These are phyloP conservation scores for Ranitomeya imitator DNA, from an alignment of 2,113 vertebrate species.

Conservation along the genomic window DNA sequence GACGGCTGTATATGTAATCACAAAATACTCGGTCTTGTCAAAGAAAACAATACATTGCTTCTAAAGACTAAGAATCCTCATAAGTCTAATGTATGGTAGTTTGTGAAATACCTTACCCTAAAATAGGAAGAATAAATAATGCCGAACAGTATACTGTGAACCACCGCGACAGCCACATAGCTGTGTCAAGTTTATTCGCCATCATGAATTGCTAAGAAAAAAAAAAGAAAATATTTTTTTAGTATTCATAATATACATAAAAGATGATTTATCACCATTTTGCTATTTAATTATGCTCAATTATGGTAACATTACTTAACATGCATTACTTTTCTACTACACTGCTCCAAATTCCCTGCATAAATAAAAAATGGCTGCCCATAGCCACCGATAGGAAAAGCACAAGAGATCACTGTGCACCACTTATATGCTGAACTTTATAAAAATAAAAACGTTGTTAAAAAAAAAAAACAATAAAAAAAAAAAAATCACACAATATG, in stretches of 20 bases:
- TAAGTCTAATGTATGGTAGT: too few relatives aligned
- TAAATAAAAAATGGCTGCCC: background rate
- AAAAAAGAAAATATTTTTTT: constrained; percentile 54
- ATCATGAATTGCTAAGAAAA: constrained; percentile 90
- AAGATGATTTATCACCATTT: too few relatives aligned
- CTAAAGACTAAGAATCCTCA: too few relatives aligned
- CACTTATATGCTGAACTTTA: background rate
- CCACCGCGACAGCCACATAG: constrained; percentile 97
- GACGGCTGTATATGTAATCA: too few relatives aligned
- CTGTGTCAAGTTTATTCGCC: constrained; percentile 94
- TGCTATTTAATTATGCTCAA: too few relatives aligned
- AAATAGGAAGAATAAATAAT: constrained; percentile 92
- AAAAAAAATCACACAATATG: background rate
- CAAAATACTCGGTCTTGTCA: too few relatives aligned
- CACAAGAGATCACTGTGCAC: background rate
- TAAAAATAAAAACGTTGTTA: too few relatives aligned
- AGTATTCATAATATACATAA: background rate
- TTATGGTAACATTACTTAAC: too few relatives aligned
- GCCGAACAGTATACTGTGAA: constrained; percentile 97
- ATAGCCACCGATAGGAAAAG: background rate
- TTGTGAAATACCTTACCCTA: constrained; percentile 77
- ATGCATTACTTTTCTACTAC: too few relatives aligned
- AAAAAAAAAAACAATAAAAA: background rate
- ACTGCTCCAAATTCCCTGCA: too few relatives aligned
- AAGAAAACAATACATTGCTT: too few relatives aligned